phyloP scores from a whole-genome alignment of 1,140 invertebrate genomes.

The Zophobas morio region DNA sequence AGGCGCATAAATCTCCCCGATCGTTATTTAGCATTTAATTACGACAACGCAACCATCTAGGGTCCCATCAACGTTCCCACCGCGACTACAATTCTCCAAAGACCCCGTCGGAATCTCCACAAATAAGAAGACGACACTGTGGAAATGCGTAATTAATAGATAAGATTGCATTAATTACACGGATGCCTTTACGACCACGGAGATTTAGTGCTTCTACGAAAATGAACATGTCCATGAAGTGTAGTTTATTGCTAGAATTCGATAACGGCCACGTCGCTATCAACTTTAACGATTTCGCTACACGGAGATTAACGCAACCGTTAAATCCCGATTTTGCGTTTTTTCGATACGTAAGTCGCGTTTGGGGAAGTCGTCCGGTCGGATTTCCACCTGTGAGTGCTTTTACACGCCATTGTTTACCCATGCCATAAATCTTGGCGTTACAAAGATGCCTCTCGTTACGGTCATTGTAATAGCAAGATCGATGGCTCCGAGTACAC shows the following conservation, averaged over 20 bases:
- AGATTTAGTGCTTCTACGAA: slow-evolving; percentile 46
- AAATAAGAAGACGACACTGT: slow-evolving; percentile 12
- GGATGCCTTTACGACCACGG: slow-evolving; percentile 38
- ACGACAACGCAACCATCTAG: slow-evolving; percentile 26
- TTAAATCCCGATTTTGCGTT: slow-evolving; percentile 6
- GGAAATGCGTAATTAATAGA: slow-evolving; percentile 45
- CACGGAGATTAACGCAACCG: slow-evolving; percentile 38
- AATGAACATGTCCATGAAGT: slow-evolving; percentile 42
- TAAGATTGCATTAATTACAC: slow-evolving; percentile 49
- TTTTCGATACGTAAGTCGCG: slow-evolving; percentile 8
- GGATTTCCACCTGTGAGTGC: no score
- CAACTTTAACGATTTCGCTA: slow-evolving; percentile 39
- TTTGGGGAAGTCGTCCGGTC: no score
- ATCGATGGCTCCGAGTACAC: slow-evolving; percentile 20
- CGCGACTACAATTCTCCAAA: background rate
- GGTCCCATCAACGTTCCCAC: slow-evolving; percentile 10
- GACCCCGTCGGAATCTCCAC: slow-evolving; percentile 10
- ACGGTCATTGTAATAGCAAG: slow-evolving; percentile 15
- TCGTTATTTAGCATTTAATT: slow-evolving; percentile 37
- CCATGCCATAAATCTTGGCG: background rate
- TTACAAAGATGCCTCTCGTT: background rate
- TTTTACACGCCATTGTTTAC: background rate
- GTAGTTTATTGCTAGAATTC: slow-evolving; percentile 44
- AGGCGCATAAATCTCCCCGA: slow-evolving; percentile 36
- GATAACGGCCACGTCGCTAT: slow-evolving; percentile 37